Percentiles rank a stretch among this genome's conserved stretches.
Evolutionary conservation across 2,888 invertebrate genomes (phyloP).

Genomic region (Platycnemis pennipes): DNA sequence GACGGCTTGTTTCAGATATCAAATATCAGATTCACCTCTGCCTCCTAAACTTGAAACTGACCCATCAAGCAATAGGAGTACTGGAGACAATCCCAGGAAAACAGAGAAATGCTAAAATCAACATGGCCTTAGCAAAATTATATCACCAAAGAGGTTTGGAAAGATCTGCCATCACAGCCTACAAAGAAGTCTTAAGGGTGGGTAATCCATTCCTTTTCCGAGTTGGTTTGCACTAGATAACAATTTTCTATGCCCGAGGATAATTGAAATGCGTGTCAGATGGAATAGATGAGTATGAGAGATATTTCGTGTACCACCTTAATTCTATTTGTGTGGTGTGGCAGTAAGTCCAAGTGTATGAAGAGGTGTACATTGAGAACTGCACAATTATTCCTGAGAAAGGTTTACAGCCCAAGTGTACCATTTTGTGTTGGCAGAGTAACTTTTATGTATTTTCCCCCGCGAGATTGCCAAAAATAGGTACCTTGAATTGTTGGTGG

Average conservation of each 20-base stretch:
- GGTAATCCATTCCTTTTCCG: slow-evolving; percentile 71
- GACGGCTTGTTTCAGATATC: slow-evolving; percentile 80
- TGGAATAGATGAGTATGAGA: background rate
- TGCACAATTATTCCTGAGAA: no score
- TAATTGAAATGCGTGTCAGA: background rate
- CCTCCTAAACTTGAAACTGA: slow-evolving; percentile 84
- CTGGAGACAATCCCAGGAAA: slow-evolving; percentile 83
- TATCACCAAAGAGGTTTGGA: slow-evolving; percentile 86
- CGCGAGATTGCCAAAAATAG: no score
- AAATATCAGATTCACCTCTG: slow-evolving; percentile 88
- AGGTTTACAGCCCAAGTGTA: no score
- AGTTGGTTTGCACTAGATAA: background rate
- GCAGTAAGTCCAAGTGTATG: no score
- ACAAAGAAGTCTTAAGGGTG: slow-evolving; percentile 89
- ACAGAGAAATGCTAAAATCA: slow-evolving; percentile 86
- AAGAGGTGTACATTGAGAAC: no score
- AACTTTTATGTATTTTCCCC: no score
- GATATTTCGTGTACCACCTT: no score
- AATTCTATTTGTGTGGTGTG: no score
- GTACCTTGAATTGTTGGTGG: no score
- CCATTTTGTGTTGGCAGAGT: no score
- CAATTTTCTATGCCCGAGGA: background rate
- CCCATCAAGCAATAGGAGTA: slow-evolving; percentile 81
- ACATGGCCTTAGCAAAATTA: slow-evolving; percentile 88
- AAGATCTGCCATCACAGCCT: slow-evolving; percentile 86